Evolutionary conservation across 2,888 invertebrate genomes (phyloP).

Genomic region (Linnaemya vulpina): DNA sequence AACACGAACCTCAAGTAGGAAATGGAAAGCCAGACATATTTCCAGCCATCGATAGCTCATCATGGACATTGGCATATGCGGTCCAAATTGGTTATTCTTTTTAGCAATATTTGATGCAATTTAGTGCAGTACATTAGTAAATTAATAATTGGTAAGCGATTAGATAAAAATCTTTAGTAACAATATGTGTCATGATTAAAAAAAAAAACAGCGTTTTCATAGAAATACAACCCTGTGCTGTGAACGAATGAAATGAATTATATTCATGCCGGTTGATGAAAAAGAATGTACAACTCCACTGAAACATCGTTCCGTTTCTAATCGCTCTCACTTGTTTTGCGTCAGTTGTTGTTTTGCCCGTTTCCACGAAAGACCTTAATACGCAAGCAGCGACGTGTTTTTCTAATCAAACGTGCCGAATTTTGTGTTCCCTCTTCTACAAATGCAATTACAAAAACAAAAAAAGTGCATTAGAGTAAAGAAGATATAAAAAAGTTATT

Average conservation of each 20-base stretch:
- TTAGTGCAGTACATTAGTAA: no score
- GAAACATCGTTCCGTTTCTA: neutral
- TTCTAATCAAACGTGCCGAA: constrained; percentile 39
- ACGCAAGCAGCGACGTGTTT: constrained; percentile 13
- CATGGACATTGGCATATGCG: no score
- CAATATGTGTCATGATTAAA: no score
- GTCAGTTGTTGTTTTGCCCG: constrained; percentile 68
- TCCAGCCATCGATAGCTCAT: no score
- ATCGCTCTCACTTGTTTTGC: neutral
- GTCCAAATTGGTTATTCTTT: no score
- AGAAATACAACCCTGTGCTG: constrained; percentile 8
- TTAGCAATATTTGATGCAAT: no score
- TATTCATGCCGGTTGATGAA: constrained; percentile 27
- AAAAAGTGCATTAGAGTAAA: constrained; percentile 59
- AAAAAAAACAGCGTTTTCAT: no score
- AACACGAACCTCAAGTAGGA: no score
- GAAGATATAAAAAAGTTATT: constrained; percentile 44
- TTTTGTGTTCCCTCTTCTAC: constrained; percentile 53
- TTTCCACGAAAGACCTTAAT: constrained; percentile 38
- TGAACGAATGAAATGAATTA: neutral
- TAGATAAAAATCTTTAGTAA: no score
- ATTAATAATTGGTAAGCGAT: no score
- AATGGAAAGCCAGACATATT: no score
- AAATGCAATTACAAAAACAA: constrained; percentile 67
- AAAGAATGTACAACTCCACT: constrained; percentile 33